Evolutionary conservation across 2,113 vertebrate genomes (phyloP), one percentile per base, ranked within the genome.

Genomic region (Anas platyrhynchos): DNA sequence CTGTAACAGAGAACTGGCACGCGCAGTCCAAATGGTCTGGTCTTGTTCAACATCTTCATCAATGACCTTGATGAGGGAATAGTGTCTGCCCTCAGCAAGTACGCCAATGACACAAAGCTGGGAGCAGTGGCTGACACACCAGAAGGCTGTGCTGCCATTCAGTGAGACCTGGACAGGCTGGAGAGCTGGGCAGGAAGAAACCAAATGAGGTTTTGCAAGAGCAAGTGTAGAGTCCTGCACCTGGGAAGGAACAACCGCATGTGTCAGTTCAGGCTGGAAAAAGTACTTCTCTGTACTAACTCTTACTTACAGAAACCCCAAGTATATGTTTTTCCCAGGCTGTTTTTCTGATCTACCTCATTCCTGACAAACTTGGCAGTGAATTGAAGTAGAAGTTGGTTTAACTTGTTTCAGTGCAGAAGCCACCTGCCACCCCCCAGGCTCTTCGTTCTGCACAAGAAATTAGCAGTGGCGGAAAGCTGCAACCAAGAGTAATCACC

Each of bases 331-430:
- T 91, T 75, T 95, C 83, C 81, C 73, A 74, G 83, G 65, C 83
- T 71, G 50, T 58, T 86, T 56, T 79, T 77, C 68, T 93, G 76
- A 43, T 66, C 63, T 66, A 43, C 83, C 75, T 90, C 83, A 16
- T 94, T 88, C 91, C 83, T 92, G 73, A 66, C 65, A 61, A 65
- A 91, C 38, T 81, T 92, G 89, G 80, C 84, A 81, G 81, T 2
- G 0, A 10, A 5, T 61, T 75, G 80, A 56, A 84, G 88, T 11
- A 61, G 83, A 81, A 81, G 73, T 95, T 91, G 73, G 88, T 94
- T 88, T 41, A 88, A 90, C 86, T 86, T 6, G 2, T 96, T 94
- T 67, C 36, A 63, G 63, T 23, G 54, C 83, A 78, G 77, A 67
- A 71, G 6, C 52, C 80, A 91, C 86, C 91, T 93, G 94, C 52